These are phyloP conservation scores for Alligator sinensis DNA, from an alignment of 2,113 vertebrate species.

Conservation along the genomic window DNA sequence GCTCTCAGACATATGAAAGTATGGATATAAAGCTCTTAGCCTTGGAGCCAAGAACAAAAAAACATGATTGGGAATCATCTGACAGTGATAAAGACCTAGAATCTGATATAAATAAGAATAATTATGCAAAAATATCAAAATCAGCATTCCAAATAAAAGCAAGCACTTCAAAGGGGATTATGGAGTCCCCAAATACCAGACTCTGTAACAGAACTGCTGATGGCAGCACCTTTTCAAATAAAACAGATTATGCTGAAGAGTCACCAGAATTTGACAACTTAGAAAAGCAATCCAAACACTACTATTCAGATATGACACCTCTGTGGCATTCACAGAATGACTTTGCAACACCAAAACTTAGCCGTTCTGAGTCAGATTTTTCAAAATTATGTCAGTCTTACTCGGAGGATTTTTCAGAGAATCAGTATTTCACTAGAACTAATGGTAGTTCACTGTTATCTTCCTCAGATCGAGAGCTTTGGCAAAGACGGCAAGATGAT, in stretches of 20 bases:
- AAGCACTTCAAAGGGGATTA: slow-evolving; percentile 77
- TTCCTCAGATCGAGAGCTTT: slow-evolving; percentile 95
- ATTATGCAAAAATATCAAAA: slow-evolving; percentile 90
- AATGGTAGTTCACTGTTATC: slow-evolving; percentile 93
- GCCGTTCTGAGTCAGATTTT: slow-evolving; percentile 96
- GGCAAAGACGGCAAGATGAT: slow-evolving; percentile 92
- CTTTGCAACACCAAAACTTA: slow-evolving; percentile 93
- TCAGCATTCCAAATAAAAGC: slow-evolving; percentile 85
- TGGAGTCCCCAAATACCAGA: slow-evolving; percentile 71
- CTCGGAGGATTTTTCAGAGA: slow-evolving; percentile 96
- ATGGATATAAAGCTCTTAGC: slow-evolving; percentile 93
- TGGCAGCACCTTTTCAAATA: slow-evolving; percentile 79
- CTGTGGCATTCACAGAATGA: slow-evolving; percentile 96
- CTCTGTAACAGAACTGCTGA: slow-evolving; percentile 79
- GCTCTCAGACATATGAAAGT: slow-evolving; percentile 97
- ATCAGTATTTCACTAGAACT: slow-evolving; percentile 89
- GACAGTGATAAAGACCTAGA: slow-evolving; percentile 93
- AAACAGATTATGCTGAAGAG: slow-evolving; percentile 81
- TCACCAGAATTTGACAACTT: slow-evolving; percentile 77
- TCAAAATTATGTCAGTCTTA: slow-evolving; percentile 97
- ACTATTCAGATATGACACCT: slow-evolving; percentile 86
- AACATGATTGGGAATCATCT: slow-evolving; percentile 91
- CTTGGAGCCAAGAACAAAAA: slow-evolving; percentile 85
- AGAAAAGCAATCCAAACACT: slow-evolving; percentile 85
- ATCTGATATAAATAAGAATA: slow-evolving; percentile 89